A percentile compares a stretch with the other conserved stretches of the same genome.
Conservation (phyloP, 2,113 vertebrate species). For the Chionodraco myersi region DNA sequence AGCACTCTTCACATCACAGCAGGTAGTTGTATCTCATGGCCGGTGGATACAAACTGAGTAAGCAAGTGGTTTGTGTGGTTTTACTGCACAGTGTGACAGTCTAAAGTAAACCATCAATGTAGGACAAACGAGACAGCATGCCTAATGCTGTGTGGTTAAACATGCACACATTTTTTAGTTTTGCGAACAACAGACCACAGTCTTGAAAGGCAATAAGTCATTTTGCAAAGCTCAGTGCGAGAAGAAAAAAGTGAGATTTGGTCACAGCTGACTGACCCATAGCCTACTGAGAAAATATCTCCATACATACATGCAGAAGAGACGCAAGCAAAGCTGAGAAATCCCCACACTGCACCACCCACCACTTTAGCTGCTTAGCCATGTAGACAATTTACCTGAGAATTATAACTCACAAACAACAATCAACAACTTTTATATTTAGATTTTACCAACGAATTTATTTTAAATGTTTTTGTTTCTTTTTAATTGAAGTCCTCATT, state of each 20-base stretch:
- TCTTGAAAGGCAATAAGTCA: not conserved
- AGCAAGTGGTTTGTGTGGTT: slow-evolving; percentile 52
- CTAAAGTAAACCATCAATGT: not conserved
- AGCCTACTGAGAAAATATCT: not conserved
- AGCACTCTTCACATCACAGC: not conserved
- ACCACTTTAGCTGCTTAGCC: not conserved
- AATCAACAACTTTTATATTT: not conserved
- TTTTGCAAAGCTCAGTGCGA: not conserved
- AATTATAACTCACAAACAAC: not conserved
- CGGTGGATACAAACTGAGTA: not conserved
- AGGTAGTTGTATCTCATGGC: not conserved
- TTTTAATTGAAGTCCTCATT: not conserved
- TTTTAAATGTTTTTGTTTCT: too few relatives aligned
- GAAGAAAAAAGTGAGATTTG: not conserved
- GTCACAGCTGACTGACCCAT: not conserved
- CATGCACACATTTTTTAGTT: not conserved
- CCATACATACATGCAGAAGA: not conserved
- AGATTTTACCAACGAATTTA: too few relatives aligned
- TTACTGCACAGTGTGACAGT: slow-evolving; percentile 4
- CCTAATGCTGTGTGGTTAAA: not conserved
- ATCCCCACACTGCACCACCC: not conserved
- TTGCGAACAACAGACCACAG: not conserved
- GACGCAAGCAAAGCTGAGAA: not conserved
- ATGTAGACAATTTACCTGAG: not conserved
- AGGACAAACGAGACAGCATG: not conserved